Conservation (phyloP, 2,888 invertebrate genomes). For the Pristionchus maxplancki region DNA sequence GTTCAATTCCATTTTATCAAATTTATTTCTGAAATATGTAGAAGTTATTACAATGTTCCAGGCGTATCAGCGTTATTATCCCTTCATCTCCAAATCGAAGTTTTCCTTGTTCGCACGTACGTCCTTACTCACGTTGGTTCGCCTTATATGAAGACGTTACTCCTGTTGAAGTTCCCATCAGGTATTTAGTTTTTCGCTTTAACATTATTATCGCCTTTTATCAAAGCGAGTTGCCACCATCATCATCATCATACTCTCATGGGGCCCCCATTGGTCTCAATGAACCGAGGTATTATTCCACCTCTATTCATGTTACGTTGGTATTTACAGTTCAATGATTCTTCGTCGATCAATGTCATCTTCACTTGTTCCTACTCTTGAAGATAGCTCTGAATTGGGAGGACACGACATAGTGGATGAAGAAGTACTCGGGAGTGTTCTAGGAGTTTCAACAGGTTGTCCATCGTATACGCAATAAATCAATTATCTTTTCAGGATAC, state of each 20-base stretch:
- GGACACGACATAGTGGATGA: slow-evolving; percentile 42
- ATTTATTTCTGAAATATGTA: no score
- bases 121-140: slow-evolving; percentile 35
- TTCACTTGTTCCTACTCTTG: slow-evolving; percentile 30
- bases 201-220: not conserved
- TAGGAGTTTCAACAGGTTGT: slow-evolving; percentile 10
- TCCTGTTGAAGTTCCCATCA: slow-evolving; percentile 28
- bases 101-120: slow-evolving; percentile 35
- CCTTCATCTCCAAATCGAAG: not conserved
- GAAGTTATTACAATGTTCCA: not conserved
- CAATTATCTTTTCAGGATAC: not conserved
- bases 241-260: not conserved
- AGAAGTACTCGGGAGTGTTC: not conserved
- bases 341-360: not conserved
- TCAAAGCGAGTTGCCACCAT: slow-evolving; percentile 42
- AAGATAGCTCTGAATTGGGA: slow-evolving; percentile 41
- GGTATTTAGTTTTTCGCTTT: not conserved
- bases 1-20: not conserved
- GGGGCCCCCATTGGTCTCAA: slow-evolving; percentile 19
- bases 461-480: not conserved
- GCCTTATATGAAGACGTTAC: slow-evolving; percentile 31
- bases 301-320: not conserved
- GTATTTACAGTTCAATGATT: not conserved
- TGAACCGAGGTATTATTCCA: not conserved
- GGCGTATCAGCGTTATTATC: not conserved